phyloP scores from a whole-genome alignment of 2,113 vertebrate species.

The Condylura cristata region DNA sequence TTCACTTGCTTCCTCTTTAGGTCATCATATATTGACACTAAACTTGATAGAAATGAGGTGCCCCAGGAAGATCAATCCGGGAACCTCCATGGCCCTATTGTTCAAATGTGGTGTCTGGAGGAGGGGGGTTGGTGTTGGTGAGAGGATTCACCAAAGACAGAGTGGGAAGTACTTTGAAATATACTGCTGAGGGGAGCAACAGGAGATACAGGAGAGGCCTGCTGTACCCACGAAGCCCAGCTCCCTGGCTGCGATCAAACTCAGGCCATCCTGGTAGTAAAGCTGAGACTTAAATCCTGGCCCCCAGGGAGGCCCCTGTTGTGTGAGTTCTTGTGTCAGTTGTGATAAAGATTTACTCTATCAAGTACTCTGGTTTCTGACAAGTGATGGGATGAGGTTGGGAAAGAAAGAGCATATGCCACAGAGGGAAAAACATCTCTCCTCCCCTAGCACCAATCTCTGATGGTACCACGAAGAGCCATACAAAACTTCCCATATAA shows the following conservation, averaged over 20 bases:
- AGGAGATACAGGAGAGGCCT: no score
- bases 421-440: rapidly evolving
- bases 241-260: no score
- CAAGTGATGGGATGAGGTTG: neutral
- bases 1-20: neutral
- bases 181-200: no score
- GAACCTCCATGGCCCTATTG: neutral
- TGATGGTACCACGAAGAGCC: neutral
- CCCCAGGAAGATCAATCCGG: neutral
- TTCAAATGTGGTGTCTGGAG: no score
- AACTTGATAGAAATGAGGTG: neutral
- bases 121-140: no score
- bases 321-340: neutral
- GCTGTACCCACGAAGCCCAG: no score
- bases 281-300: no score
- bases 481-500: neutral
- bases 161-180: no score
- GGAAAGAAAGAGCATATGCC: neutral
- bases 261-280: no score
- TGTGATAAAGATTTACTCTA: neutral
- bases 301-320: no score
- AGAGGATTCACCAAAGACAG: no score
- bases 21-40: neutral
- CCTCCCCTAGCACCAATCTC: neutral
- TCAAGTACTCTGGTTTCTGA: neutral